These are phyloP conservation scores for Galago senegalensis DNA, from an alignment of 2,797 vertebrate genomes.

Conservation along the genomic window DNA sequence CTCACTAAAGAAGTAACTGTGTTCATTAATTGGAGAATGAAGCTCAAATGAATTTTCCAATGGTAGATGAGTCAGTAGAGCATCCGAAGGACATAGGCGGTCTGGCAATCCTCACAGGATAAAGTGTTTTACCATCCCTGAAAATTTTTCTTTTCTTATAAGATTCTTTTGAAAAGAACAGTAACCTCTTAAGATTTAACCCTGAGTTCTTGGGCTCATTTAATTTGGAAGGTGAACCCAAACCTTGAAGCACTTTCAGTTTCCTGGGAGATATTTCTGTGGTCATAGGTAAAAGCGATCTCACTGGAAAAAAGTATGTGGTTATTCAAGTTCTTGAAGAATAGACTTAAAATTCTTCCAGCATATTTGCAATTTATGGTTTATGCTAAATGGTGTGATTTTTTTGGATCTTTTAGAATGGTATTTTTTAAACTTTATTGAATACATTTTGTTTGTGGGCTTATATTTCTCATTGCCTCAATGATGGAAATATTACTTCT, in stretches of 20 bases:
- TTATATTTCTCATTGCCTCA: neutral
- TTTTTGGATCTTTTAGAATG: neutral
- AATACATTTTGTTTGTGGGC: conserved; percentile 17
- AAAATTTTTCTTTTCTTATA: neutral
- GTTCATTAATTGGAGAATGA: neutral
- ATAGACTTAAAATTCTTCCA: neutral
- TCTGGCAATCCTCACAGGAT: neutral
- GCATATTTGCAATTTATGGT: neutral
- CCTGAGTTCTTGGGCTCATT: neutral
- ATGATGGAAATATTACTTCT: neutral
- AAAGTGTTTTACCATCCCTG: neutral
- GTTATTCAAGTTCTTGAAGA: neutral
- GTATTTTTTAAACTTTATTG: neutral
- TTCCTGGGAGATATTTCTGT: neutral
- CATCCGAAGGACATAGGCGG: neutral
- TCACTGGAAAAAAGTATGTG: neutral
- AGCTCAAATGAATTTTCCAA: neutral
- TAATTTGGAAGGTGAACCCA: neutral
- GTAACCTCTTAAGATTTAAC: neutral
- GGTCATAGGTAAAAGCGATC: neutral
- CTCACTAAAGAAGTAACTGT: neutral
- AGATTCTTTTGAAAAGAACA: neutral
- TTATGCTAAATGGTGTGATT: neutral
- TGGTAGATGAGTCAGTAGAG: neutral
- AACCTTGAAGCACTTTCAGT: neutral